Evolutionary conservation across 1,140 invertebrate genomes (phyloP), one percentile per base, ranked within the genome.

Genomic region (Lanistes nyassanus): DNA sequence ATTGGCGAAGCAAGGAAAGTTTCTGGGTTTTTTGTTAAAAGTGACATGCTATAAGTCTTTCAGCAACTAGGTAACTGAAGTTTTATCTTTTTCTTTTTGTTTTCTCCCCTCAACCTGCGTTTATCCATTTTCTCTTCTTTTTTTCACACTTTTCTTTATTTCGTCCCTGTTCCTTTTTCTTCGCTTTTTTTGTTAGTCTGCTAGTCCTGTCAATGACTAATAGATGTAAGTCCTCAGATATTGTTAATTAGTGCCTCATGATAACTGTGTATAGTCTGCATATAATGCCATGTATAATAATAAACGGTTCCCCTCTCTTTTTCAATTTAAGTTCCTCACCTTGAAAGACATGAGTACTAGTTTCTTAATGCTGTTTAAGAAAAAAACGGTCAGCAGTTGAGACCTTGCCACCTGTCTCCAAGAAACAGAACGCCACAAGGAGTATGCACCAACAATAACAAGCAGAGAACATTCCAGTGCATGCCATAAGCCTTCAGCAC

Each of bases 301-400:
- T n/a, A 34, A n/a, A 19, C 68, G n/a, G 47, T 9, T 64, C 55
- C 13, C 31, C 68, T 68, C 67, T 73, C 29, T 67, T 37, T 67
- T 47, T 47, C 55, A 29, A 21, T 53, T 11, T 70, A 55, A 29
- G 62, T 76, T 53, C 64, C 23, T 56, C 47, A 36, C 16, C 47
- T 42, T 23, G 23, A 62, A 7, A 26, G 11, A n/a, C 23, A n/a
- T 66, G 0, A 36, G n/a, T n/a, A 39, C n/a, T 34, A 31, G 53
- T 55, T 39, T 2, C 55, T 26, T 47, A 3, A 37, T 11, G 31
- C 23, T 72, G 36, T 56, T n/a, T 51, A 31, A 29, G 19, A 66
- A 29, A 66, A 66, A 13, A 31, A 37, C 13, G 26, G 3, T 5
- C 7, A 66, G 29, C 42, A 47, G 0, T 2, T 47, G 42, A 2